These are phyloP conservation scores for Pseudomyrmex cubaensis DNA, from an alignment of 1,140 invertebrate genomes.

Conservation along the genomic window DNA sequence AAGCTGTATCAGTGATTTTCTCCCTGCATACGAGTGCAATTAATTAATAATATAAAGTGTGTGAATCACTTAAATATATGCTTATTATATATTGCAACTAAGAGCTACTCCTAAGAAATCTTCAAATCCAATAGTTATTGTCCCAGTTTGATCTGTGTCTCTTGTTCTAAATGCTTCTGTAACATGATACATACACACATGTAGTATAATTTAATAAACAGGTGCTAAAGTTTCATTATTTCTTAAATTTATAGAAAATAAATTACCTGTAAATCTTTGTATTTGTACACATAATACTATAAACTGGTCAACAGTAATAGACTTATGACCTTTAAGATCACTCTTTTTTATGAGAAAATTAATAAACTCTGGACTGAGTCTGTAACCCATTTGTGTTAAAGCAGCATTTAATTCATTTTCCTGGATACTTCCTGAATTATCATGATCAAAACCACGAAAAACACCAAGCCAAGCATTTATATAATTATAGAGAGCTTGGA, in stretches of 20 bases:
- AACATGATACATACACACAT: slow-evolving; percentile 65
- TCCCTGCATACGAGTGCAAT: background rate
- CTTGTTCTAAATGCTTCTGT: slow-evolving; percentile 91
- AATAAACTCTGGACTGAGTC: slow-evolving; percentile 92
- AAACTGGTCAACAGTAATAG: slow-evolving; percentile 94
- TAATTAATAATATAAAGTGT: slow-evolving; percentile 1
- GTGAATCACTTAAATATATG: slow-evolving; percentile 5
- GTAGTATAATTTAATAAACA: background rate
- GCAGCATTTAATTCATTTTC: slow-evolving; percentile 91
- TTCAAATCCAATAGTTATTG: slow-evolving; percentile 93
- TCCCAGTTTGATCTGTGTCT: slow-evolving; percentile 91
- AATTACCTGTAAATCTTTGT: slow-evolving; percentile 90
- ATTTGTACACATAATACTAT: slow-evolving; percentile 95
- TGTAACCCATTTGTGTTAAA: slow-evolving; percentile 95
- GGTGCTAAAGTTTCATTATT: background rate
- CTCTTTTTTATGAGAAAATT: slow-evolving; percentile 90
- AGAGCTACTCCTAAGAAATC: slow-evolving; percentile 93
- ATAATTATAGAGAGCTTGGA: slow-evolving; percentile 94
- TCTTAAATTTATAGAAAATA: too few species aligned
- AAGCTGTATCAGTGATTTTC: slow-evolving; percentile 16
- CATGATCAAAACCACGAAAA: slow-evolving; percentile 93
- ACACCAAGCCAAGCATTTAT: slow-evolving; percentile 95
- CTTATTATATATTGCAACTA: slow-evolving; percentile 87
- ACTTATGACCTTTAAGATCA: slow-evolving; percentile 87
- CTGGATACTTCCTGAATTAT: slow-evolving; percentile 94